Conservation (phyloP, 2,888 invertebrate genomes). For the Drosophila parthenogenetica region DNA sequence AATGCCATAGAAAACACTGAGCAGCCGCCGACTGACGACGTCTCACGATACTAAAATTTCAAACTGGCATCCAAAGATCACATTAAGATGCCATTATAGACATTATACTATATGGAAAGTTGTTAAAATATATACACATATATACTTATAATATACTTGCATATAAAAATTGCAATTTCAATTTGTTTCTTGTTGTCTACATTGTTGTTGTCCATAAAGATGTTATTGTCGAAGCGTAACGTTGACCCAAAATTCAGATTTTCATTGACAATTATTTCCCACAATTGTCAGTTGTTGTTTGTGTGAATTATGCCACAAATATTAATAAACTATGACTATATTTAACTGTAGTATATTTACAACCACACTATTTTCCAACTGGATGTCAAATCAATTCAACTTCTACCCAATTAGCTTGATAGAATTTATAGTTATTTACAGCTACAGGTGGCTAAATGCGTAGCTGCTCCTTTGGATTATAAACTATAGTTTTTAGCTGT, state of each 20-base stretch:
- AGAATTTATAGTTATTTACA: not conserved
- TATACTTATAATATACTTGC: not conserved
- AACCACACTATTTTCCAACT: too few relatives aligned
- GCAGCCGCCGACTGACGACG: slow-evolving; percentile 38
- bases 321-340: not conserved
- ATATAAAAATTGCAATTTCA: not conserved
- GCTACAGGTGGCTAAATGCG: not conserved
- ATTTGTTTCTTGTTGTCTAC: slow-evolving; percentile 9
- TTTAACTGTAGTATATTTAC: not conserved
- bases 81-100: slow-evolving; percentile 57
- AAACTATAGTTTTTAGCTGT: too few relatives aligned
- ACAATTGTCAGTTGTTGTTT: slow-evolving; percentile 13
- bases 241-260: slow-evolving; percentile 13
- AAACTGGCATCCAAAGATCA: slow-evolving; percentile 30
- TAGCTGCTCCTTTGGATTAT: not conserved
- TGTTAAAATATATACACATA: slow-evolving; percentile 17
- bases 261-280: slow-evolving; percentile 2
- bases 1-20: slow-evolving; percentile 64
- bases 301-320: not conserved
- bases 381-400: not conserved
- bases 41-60: slow-evolving; percentile 43
- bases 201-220: slow-evolving; percentile 17
- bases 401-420: not conserved
- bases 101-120: slow-evolving; percentile 10
- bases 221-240: slow-evolving; percentile 7